Evolutionary conservation across 2,113 vertebrate species (phyloP).

Genomic region (Alaudala cheleensis): DNA sequence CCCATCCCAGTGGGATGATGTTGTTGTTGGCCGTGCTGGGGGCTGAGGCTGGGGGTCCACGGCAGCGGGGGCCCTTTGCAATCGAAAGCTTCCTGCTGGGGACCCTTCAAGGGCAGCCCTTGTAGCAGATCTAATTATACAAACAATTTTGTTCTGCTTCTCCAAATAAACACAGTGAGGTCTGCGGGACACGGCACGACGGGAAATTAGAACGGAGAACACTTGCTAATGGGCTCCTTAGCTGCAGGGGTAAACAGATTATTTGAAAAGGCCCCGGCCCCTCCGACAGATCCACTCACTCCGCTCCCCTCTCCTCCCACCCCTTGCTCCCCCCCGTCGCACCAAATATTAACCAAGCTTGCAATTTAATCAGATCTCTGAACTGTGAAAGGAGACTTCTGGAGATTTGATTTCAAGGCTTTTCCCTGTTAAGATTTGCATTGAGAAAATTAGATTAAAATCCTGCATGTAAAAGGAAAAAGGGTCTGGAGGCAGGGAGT

Average conservation of each 20-base stretch:
- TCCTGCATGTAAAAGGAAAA: neutral
- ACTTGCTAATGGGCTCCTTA: constrained; percentile 73
- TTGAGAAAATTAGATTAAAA: constrained; percentile 65
- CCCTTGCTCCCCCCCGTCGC: neutral
- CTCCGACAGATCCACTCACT: constrained; percentile 14
- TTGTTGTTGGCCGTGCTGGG: constrained; percentile 28
- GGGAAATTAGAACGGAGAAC: constrained; percentile 73
- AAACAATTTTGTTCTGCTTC: constrained; percentile 76
- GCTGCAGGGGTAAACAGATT: constrained; percentile 76
- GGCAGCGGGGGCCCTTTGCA: neutral
- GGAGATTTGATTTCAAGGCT: constrained; percentile 57
- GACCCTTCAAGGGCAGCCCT: constrained; percentile 71
- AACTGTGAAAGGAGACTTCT: constrained; percentile 65
- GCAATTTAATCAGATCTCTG: constrained; percentile 64
- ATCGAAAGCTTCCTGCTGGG: constrained; percentile 64
- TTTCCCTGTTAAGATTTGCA: constrained; percentile 54
- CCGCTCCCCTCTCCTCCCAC: neutral
- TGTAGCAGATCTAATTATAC: constrained; percentile 73
- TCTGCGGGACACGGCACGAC: constrained; percentile 60
- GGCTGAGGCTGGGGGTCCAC: neutral
- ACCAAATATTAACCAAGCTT: constrained; percentile 58
- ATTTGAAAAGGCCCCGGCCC: constrained; percentile 60
- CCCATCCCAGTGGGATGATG: neutral
- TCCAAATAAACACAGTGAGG: constrained; percentile 76
- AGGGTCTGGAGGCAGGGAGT: neutral